Conservation (phyloP, 2,888 invertebrate species). For the Ormyrus labotus region DNA sequence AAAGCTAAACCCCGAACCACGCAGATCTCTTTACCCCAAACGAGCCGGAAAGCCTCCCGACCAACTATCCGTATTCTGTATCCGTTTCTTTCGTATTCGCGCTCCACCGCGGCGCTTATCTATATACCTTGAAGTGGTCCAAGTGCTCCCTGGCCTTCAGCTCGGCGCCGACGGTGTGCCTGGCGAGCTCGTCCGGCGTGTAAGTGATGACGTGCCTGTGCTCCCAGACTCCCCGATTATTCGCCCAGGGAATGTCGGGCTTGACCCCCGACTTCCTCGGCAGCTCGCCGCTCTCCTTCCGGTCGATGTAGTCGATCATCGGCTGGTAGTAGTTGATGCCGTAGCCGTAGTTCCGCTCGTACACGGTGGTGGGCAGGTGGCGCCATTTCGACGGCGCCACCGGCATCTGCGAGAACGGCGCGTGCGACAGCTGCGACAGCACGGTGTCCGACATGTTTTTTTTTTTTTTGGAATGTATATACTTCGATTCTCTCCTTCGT, state of each 20-base stretch:
- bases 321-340: conserved; percentile 91
- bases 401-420: conserved; percentile 70
- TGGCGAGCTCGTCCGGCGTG: conserved; percentile 82
- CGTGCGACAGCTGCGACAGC: conserved; percentile 60
- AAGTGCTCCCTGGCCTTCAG: conserved; percentile 84
- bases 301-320: conserved; percentile 90
- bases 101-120: neutral
- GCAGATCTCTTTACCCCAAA: too few species aligned
- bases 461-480: conserved; percentile 35
- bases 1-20: too few species aligned
- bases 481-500: too few species aligned
- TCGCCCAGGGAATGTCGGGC: conserved; percentile 82
- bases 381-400: conserved; percentile 71
- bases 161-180: conserved; percentile 82
- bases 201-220: conserved; percentile 83
- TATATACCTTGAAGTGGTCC: conserved; percentile 77
- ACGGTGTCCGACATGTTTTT: conserved; percentile 43
- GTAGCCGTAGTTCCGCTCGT: conserved; percentile 89
- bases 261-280: conserved; percentile 73
- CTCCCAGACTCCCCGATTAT: conserved; percentile 76
- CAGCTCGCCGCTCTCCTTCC: conserved; percentile 78
- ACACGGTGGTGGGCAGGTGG: conserved; percentile 80
- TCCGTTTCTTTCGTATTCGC: too few species aligned
- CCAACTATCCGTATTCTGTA: too few species aligned
- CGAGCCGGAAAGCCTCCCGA: too few species aligned